Evolutionary conservation across 2,797 vertebrate species (phyloP), one percentile per base, ranked within the genome.

Genomic region (Linurgus olivaceus): DNA sequence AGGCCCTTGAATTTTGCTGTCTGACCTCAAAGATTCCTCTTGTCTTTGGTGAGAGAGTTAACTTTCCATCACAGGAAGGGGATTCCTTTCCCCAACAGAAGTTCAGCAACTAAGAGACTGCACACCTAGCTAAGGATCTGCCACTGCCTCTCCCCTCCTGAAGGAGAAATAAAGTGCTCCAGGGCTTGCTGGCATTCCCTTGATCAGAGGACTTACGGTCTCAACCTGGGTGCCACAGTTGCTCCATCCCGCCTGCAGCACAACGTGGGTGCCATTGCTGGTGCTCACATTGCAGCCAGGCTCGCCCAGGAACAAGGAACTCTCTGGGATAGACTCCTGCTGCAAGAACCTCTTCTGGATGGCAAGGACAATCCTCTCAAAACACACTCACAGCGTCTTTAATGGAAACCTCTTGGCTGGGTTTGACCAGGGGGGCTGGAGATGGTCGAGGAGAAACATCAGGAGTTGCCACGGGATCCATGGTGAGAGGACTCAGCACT

Each of bases 281-380:
- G 37, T 48, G 8, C 96, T 98, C 61, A 98, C 88, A 0, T 96
- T 98, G 96, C 99, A 99, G n/a, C 35, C 91, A 5, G 91, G 96
- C 31, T 78, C 76, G 10, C 99, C 98, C 76, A 99, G 97, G 96
- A 98, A 99, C 25, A 99, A 93, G 3, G 98, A 94, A 0, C 68
- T 82, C 79, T 97, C 98, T 0, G 95, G 83, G 75, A 99, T 98
- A 13, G 97, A 96, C 47, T 96, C 86, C 68, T 81, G 94, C 78
- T 33, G 54, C 86, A 99, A 97, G 89, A 98, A 98, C 17, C 62
- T 89, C 83, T 68, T 98, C 52, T 95, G 91, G 68, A 99, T 72
- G 9, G 95, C 54, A 25, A 99, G 97, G 10, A 97, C 52, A 4
- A 98, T 98, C 91, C 96, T 97, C 63, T 96, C 96, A 99, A 12